A percentile compares a stretch with the other conserved stretches of the same genome.
Conservation (phyloP, 2,113 vertebrate species). For the Pandion haliaetus region DNA sequence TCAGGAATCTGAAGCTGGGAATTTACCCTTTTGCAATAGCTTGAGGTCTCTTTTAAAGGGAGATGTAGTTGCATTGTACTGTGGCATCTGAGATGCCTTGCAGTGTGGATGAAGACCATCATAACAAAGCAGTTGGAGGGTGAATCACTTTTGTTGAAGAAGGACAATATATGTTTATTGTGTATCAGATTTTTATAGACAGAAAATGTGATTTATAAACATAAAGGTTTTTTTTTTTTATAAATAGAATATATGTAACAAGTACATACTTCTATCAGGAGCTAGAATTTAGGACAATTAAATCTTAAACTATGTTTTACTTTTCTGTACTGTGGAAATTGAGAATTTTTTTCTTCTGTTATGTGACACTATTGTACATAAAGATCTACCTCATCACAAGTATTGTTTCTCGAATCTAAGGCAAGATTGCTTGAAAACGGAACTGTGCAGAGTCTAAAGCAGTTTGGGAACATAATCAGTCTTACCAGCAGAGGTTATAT, state of each 20-base stretch:
- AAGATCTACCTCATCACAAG: neutral
- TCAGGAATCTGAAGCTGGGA: neutral
- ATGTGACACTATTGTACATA: neutral
- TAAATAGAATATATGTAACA: neutral
- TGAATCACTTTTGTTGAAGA: neutral
- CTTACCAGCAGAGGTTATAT: neutral
- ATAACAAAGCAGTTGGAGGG: neutral
- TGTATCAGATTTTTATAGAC: neutral
- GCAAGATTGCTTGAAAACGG: neutral
- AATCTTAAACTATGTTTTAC: neutral
- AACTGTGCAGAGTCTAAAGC: neutral
- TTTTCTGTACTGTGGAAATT: neutral
- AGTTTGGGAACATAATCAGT: neutral
- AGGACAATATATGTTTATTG: neutral
- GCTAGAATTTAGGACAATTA: neutral
- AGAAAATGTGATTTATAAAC: neutral
- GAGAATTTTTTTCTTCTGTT: neutral
- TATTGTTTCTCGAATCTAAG: neutral
- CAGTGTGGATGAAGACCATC: neutral
- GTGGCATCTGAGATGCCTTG: neutral
- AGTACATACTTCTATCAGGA: neutral
- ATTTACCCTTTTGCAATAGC: neutral
- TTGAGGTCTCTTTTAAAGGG: neutral
- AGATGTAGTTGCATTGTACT: neutral
- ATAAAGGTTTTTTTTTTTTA: neutral